phyloP scores from a whole-genome alignment of 2,888 invertebrate species.

The Pecten maximus region DNA sequence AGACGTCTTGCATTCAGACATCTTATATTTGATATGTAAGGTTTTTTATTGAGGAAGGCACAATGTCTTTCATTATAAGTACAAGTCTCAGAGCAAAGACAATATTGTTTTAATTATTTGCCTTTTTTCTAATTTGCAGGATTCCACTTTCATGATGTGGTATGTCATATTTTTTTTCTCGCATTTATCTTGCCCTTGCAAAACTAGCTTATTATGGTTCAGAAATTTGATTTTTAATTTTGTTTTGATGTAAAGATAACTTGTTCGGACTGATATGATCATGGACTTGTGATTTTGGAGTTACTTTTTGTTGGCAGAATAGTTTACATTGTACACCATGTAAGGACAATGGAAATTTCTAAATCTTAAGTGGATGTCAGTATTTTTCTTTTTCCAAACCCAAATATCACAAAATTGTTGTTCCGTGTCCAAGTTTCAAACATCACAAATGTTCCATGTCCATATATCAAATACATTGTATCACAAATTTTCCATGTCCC shows the following conservation, averaged over 20 bases:
- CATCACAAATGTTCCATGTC: not conserved
- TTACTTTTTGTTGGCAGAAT: not conserved
- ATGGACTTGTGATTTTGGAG: not conserved
- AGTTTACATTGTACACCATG: too few relatives aligned
- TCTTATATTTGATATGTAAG: not conserved
- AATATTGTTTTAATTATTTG: not conserved
- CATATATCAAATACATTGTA: not conserved
- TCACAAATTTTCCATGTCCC: not conserved
- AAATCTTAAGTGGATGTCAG: too few relatives aligned
- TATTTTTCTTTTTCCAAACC: too few relatives aligned
- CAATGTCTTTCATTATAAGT: not conserved
- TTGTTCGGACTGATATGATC: not conserved
- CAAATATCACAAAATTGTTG: too few relatives aligned
- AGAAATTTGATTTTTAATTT: not conserved
- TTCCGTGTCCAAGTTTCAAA: too few relatives aligned
- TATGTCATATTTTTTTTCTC: not conserved
- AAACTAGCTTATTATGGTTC: not conserved
- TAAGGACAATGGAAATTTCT: too few relatives aligned
- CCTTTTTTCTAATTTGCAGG: not conserved
- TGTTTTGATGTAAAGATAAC: not conserved
- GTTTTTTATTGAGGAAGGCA: not conserved
- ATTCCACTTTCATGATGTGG: not conserved
- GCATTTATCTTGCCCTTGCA: not conserved
- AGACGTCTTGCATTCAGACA: not conserved
- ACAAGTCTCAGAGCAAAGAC: not conserved